phyloP scores from a whole-genome alignment of 2,113 vertebrate species.

The Strigops habroptila region DNA sequence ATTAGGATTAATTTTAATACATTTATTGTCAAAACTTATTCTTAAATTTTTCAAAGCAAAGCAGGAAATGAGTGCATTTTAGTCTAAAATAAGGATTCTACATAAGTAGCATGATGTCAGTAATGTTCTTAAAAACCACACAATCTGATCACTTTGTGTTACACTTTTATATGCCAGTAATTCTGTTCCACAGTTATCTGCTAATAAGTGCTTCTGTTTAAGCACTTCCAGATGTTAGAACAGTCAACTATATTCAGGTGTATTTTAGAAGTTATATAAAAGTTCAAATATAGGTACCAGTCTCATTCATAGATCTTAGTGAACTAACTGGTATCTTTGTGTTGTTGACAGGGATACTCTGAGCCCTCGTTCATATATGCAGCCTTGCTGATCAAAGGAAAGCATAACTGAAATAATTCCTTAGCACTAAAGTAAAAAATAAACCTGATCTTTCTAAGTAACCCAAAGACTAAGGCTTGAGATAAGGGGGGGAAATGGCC shows the following conservation, averaged over 20 bases:
- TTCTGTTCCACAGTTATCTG: neutral
- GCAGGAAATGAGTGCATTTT: neutral
- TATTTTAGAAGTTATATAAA: neutral
- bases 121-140: neutral
- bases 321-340: neutral
- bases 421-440: neutral
- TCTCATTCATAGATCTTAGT: neutral
- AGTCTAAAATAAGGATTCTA: neutral
- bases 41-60: neutral
- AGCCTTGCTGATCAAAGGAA: neutral
- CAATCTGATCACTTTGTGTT: neutral
- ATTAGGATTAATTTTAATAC: neutral
- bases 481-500: neutral
- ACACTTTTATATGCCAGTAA: neutral
- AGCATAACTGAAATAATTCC: neutral
- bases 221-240: neutral
- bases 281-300: neutral
- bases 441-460: neutral
- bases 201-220: neutral
- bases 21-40: neutral
- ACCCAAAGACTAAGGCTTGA: neutral
- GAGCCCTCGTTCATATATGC: neutral
- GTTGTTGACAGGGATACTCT: neutral
- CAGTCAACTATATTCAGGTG: neutral
- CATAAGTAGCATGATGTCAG: neutral